phyloP scores from a whole-genome alignment of 2,888 invertebrate genomes.

The Petrophora chlorosata region DNA sequence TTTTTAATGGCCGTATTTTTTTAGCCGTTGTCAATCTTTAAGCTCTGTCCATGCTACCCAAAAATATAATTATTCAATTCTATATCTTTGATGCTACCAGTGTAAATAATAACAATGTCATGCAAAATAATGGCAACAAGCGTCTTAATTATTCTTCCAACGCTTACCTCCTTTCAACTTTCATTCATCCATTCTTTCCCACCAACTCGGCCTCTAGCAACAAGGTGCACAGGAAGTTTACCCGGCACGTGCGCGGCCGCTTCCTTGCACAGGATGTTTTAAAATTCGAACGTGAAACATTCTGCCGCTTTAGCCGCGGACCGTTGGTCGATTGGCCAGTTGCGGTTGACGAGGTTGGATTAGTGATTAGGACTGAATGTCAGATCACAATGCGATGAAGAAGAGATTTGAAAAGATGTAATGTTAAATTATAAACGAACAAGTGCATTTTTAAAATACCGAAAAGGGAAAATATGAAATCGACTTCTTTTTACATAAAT shows the following conservation, averaged over 20 bases:
- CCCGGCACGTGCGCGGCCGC: constrained; percentile 71
- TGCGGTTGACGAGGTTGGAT: constrained; percentile 15
- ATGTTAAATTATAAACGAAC: not conserved
- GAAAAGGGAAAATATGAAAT: too few relatives aligned
- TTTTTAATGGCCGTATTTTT: too few relatives aligned
- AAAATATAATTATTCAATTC: too few relatives aligned
- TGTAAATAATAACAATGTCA: too few relatives aligned
- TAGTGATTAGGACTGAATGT: constrained; percentile 10
- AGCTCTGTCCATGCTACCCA: too few relatives aligned
- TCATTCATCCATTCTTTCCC: constrained; percentile 17
- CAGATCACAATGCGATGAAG: too few relatives aligned
- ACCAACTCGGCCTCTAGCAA: constrained; percentile 20
- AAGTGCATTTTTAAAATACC: too few relatives aligned
- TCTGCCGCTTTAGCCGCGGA: constrained; percentile 40
- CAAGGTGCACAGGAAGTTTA: constrained; percentile 71
- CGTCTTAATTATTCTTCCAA: constrained; percentile 4
- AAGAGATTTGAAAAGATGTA: not conserved
- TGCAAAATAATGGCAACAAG: not conserved
- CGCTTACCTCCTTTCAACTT: constrained; percentile 15
- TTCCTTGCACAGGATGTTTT: constrained; percentile 80
- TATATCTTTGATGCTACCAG: too few relatives aligned
- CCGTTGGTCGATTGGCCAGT: constrained; percentile 25
- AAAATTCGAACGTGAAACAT: constrained; percentile 62
- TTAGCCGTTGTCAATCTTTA: too few relatives aligned
- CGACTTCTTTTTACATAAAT: too few relatives aligned